Conservation (phyloP, 2,888 invertebrate species). For the Chrysopilus asiliformis region DNA sequence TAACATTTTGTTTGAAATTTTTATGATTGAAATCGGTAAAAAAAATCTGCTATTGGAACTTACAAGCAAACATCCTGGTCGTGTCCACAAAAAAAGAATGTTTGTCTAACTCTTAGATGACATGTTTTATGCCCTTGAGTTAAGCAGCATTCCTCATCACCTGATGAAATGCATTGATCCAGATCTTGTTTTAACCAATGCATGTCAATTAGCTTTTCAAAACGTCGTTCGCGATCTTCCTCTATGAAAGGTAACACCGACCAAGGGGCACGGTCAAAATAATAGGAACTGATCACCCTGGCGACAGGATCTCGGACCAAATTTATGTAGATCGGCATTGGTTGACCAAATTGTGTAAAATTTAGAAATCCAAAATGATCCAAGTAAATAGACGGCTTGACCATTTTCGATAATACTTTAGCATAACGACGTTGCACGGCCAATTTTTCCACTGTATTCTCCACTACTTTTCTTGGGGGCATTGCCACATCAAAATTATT, state of each 20-base stretch:
- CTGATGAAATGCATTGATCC: constrained; percentile 67
- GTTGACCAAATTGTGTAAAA: constrained; percentile 43
- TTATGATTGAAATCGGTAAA: too few relatives aligned
- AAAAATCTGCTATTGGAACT: too few relatives aligned
- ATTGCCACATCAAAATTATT: constrained; percentile 31
- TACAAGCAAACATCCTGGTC: constrained; percentile 59
- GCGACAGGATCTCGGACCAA: constrained; percentile 83
- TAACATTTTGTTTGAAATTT: too few relatives aligned
- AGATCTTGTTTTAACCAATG: constrained; percentile 49
- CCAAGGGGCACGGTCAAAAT: constrained; percentile 80
- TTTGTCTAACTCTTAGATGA: constrained; percentile 69
- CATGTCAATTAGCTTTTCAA: too few relatives aligned
- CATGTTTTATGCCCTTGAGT: constrained; percentile 63
- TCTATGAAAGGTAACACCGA: too few relatives aligned
- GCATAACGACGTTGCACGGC: constrained; percentile 64
- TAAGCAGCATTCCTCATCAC: constrained; percentile 71
- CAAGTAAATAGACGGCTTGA: constrained; percentile 19
- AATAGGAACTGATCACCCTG: constrained; percentile 83
- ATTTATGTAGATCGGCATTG: constrained; percentile 78
- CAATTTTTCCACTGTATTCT: too few relatives aligned
- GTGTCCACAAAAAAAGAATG: constrained; percentile 81
- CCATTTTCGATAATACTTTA: constrained; percentile 19
- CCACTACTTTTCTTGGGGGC: too few relatives aligned
- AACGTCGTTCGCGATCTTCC: too few relatives aligned
- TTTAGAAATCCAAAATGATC: constrained; percentile 7